Base-by-base conservation (phyloP, 2,888 invertebrate genomes). In the Fragum fragum region DNA sequence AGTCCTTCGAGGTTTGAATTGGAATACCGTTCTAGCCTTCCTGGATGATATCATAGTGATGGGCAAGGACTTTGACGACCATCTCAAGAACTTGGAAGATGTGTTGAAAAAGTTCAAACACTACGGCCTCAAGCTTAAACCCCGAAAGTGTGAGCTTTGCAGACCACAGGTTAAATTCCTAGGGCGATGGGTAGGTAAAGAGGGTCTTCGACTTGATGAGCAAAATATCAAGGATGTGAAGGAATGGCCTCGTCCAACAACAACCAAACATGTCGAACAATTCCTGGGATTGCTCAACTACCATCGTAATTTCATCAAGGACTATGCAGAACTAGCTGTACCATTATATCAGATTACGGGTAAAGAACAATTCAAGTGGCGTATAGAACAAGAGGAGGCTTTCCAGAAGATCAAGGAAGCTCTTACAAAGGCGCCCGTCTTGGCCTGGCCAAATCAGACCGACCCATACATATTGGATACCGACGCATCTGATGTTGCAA, bases 11-110 rank as follows among this genome's bases (percentile, higher is more conserved):
- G 86, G 83, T 0, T 23, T 87, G 9, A 78, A 78, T 5, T 84
- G 83, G 81, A 75, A 84, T 14, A 77, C 73, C 9, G 79, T 87
- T 3, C 39, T 85, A 1, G 85, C 76, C 1, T 89, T 86, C 32
- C 63, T 88, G 16, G 86, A 88, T 57, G 89, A 89, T 55, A 74
- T 85, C 1, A 52, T 88, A 11, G 87, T 87, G 2, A 66, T 87
- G 55, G 88, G 86, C 18, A 72, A 63, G 9, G 63, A 36, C 36
- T 82, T 86, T 47, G 36, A 76, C 0, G 71, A 79, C 2, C 85
- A 86, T 59, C n/a, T 83, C 7, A 11, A 47, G 0, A 87, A 83
- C 28, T 53, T 88, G 5, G 1, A n/a, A 23, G 47, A 72, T 21
- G 86, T 79, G 1, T 76, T 87, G 11, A 23, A 66, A 14, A 63